Evolutionary conservation across 2,113 vertebrate genomes (phyloP), one percentile per base, ranked within the genome.

Genomic region (Sorex araneus): DNA sequence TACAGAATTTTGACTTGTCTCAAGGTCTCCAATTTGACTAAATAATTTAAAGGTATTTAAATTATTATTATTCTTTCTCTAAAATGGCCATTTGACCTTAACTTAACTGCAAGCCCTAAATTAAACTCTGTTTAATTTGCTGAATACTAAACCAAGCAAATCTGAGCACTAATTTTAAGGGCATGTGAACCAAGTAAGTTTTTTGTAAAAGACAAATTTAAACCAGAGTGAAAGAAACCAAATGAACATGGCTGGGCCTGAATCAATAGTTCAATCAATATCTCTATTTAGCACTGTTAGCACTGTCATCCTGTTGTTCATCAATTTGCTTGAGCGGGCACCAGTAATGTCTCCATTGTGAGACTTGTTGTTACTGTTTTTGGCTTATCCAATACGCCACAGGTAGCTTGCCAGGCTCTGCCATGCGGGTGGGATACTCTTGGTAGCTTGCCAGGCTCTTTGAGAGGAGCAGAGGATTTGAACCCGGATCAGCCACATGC

Each of bases 31-130:
- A 71, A 67, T 92, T 89, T 87, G 87, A 93, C 84, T 93, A 66
- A 96, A 84, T 90, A 87, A 81, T 69, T 90, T 83, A 92, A 92
- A 89, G n/a, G n/a, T n/a, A n/a, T n/a, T n/a, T n/a, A n/a, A n/a
- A n/a, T n/a, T n/a, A n/a, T n/a, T n/a, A n/a, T n/a, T 64, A 81
- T 90, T 91, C 57, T 89, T 84, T 74, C 84, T 76, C 73, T 63
- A 67, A 92, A 85, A 86, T n/a, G 77, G 34, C 71, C 32, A 84
- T 91, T 54, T 95, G 89, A 79, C 69, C 50, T 87, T 70, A 89
- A 92, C 66, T 87, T 57, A 89, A 94, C 30, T 74, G 83, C 8
- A 84, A 90, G 60, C 45, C 94, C 60, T 81, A 84, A 90, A 82
- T 92, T 74, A 89, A 78, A 77, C 27, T 87, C 40, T 74, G 74